phyloP scores from a whole-genome alignment of 92 coral and sea anemone genomes.

The Plumapathes pennacea region DNA sequence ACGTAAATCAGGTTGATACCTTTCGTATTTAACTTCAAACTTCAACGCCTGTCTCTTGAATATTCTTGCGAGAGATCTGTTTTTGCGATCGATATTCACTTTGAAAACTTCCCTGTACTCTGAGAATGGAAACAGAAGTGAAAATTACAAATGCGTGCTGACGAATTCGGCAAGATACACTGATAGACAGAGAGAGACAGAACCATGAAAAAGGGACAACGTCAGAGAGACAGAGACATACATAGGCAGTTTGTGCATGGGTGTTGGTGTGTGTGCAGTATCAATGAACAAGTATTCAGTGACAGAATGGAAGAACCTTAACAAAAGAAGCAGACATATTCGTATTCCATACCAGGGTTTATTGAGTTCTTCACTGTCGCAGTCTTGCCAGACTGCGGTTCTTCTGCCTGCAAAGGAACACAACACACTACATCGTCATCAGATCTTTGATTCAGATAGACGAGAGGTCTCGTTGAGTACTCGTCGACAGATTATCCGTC shows the following conservation, averaged over 20 bases:
- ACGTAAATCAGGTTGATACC: slow-evolving; percentile 68
- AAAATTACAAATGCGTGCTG: no score
- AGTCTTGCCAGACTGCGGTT: slow-evolving; percentile 85
- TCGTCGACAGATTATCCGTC: not conserved
- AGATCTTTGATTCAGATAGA: not conserved
- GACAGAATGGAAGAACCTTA: no score
- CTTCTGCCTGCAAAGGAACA: slow-evolving; percentile 47
- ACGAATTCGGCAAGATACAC: no score
- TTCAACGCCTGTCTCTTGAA: slow-evolving; percentile 87
- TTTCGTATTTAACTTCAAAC: slow-evolving; percentile 85
- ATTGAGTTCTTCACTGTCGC: slow-evolving; percentile 84
- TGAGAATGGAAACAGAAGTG: slow-evolving; percentile 10
- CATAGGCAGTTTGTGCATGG: no score
- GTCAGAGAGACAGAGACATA: no score
- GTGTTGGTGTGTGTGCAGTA: not conserved
- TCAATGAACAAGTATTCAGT: no score
- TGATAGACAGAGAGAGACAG: no score
- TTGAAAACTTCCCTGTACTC: slow-evolving; percentile 91
- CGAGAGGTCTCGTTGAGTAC: not conserved
- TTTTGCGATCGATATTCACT: slow-evolving; percentile 89
- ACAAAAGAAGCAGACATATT: no score
- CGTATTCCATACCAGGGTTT: slow-evolving; percentile 94
- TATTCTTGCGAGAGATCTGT: slow-evolving; percentile 77
- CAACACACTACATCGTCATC: no score
- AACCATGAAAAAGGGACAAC: no score